phyloP scores from a whole-genome alignment of 2,113 vertebrate genomes.

The Neodon shergylaensis region DNA sequence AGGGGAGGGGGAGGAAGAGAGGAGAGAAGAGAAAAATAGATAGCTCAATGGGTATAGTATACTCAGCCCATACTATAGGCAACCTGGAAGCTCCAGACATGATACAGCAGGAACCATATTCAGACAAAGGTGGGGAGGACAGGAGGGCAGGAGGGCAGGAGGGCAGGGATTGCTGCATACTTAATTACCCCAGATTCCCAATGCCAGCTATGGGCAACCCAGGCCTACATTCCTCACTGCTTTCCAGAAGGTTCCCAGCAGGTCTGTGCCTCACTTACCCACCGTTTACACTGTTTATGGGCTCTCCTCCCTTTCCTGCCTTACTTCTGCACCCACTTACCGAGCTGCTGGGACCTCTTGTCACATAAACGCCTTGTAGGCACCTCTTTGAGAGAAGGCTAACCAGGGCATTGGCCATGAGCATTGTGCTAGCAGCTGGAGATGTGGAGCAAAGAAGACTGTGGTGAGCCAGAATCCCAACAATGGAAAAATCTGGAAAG shows the following conservation, averaged over 20 bases:
- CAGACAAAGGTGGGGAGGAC: not conserved
- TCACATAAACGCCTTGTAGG: not conserved
- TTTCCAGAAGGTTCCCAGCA: not conserved
- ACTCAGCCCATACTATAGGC: not conserved
- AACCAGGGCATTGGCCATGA: not conserved
- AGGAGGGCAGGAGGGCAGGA: rapidly evolving
- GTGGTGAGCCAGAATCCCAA: constrained; percentile 33
- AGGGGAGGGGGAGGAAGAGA: no score
- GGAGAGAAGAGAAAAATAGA: no score
- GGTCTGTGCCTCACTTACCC: not conserved
- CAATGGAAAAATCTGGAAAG: not conserved
- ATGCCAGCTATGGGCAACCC: not conserved
- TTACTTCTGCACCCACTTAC: not conserved
- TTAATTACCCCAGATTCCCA: not conserved
- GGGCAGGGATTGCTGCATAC: not conserved
- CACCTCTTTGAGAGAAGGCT: constrained; percentile 1
- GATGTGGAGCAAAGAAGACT: not conserved
- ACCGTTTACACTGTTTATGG: not conserved
- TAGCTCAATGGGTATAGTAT: no score
- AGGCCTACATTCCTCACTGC: not conserved
- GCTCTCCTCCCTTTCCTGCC: not conserved
- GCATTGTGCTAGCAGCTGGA: not conserved
- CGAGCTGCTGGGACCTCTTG: not conserved
- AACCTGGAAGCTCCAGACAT: not conserved
- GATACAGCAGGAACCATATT: not conserved